Percentiles rank a stretch among this genome's conserved stretches.
phyloP scores from a whole-genome alignment of 2,113 vertebrate species.

The Hemiprocne comata region DNA sequence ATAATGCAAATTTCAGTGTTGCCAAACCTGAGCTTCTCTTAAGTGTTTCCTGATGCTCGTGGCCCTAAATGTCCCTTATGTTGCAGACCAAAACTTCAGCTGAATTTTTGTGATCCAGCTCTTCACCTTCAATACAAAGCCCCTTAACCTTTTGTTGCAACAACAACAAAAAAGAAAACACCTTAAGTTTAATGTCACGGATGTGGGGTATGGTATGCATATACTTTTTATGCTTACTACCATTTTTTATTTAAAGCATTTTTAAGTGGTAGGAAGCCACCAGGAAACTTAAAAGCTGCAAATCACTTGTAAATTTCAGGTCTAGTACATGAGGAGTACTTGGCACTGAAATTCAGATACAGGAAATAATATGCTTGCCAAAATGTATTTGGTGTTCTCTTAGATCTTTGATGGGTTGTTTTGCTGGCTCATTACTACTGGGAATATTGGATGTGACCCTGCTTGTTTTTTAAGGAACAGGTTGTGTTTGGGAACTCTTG shows the following conservation, averaged over 20 bases:
- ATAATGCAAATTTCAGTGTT: constrained; percentile 34
- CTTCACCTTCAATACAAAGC: not conserved
- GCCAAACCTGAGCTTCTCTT: constrained; percentile 19
- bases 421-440: not conserved
- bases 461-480: not conserved
- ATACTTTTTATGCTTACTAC: not conserved
- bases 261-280: not conserved
- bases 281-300: constrained; percentile 6
- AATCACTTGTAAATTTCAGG: not conserved
- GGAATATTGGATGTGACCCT: constrained; percentile 3
- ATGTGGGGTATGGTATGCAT: not conserved
- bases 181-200: not conserved
- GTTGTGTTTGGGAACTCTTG: constrained; percentile 24
- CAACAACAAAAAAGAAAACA: not conserved
- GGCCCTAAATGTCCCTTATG: not conserved
- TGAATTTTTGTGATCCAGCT: not conserved
- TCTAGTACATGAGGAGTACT: not conserved
- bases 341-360: not conserved
- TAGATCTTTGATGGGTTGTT: constrained; percentile 13
- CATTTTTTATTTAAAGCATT: not conserved
- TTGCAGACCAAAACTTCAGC: not conserved
- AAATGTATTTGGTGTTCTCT: not conserved
- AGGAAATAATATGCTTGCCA: not conserved
- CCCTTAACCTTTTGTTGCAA: not conserved
- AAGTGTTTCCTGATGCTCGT: not conserved